A percentile compares a stretch with the other conserved stretches of the same genome.
Evolutionary conservation across 2,797 vertebrate species (phyloP).

Genomic region (Petrocephalus schoutedeni): DNA sequence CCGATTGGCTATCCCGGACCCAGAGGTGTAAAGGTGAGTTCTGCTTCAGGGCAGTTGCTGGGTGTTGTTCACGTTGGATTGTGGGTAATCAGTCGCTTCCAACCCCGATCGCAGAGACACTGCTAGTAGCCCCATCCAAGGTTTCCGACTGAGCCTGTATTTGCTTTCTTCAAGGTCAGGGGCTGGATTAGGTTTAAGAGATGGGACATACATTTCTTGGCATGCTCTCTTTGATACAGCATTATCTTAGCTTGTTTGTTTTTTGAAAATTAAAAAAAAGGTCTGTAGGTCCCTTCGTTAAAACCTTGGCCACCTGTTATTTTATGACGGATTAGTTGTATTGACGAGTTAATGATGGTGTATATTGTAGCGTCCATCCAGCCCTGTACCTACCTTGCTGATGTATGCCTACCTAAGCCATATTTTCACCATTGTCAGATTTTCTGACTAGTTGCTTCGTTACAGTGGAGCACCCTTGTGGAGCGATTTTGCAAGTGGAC

Average conservation of each 20-base stretch:
- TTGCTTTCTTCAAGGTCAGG: not conserved
- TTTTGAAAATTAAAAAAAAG: not conserved
- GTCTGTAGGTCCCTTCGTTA: not conserved
- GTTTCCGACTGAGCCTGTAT: not conserved
- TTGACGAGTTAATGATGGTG: not conserved
- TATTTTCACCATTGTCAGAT: not conserved
- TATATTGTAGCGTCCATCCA: not conserved
- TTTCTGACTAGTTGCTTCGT: not conserved
- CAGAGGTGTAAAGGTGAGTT: constrained; percentile 75
- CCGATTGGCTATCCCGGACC: constrained; percentile 75
- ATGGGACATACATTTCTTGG: not conserved
- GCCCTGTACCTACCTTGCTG: not conserved
- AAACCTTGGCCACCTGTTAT: not conserved
- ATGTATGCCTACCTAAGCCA: not conserved
- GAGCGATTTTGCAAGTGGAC: too few relatives aligned
- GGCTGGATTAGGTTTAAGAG: not conserved
- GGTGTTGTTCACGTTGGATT: not conserved
- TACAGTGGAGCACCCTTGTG: not conserved
- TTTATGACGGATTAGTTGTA: not conserved
- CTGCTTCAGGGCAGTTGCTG: not conserved
- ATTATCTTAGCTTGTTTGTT: not conserved
- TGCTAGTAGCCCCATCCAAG: not conserved
- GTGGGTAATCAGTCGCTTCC: not conserved
- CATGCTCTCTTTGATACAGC: not conserved
- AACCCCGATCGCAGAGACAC: not conserved